phyloP scores from a whole-genome alignment of 1,140 invertebrate genomes.

The Drosophila sucinea region DNA sequence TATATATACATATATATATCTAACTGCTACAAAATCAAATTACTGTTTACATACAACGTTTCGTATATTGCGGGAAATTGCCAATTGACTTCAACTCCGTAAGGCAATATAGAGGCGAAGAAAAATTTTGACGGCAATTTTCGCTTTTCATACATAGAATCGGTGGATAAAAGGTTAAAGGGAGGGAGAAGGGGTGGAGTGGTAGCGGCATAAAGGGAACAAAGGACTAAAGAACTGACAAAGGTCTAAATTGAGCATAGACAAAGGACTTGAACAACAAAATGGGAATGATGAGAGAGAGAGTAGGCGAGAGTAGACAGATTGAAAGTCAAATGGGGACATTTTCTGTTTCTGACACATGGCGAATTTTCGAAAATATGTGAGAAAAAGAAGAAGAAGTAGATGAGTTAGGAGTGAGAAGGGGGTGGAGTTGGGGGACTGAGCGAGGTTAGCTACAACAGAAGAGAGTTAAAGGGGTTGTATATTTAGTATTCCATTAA shows the following conservation, averaged over 20 bases:
- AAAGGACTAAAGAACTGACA: neutral
- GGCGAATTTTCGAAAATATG: conserved; percentile 11
- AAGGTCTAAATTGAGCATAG: conserved; percentile 4
- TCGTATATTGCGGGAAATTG: neutral
- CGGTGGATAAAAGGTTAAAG: neutral
- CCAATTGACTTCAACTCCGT: neutral
- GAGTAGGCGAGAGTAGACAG: neutral
- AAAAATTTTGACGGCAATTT: neutral
- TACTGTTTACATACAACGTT: no score
- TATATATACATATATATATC: no score
- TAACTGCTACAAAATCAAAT: no score
- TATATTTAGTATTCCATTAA: conserved; percentile 82
- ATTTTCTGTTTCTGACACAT: conserved; percentile 12
- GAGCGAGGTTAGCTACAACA: neutral
- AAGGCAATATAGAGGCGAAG: neutral
- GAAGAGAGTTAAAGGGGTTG: conserved; percentile 17
- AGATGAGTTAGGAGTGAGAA: conserved; percentile 5
- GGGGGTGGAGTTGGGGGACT: neutral
- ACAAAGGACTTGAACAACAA: conserved; percentile 3
- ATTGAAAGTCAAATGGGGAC: conserved; percentile 11
- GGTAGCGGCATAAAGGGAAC: neutral
- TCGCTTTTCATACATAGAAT: neutral
- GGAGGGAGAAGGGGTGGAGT: neutral
- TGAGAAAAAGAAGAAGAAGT: neutral
- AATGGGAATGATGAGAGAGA: neutral